phyloP scores from a whole-genome alignment of 92 coral and sea anemone genomes.

The Palythoa grandis region DNA sequence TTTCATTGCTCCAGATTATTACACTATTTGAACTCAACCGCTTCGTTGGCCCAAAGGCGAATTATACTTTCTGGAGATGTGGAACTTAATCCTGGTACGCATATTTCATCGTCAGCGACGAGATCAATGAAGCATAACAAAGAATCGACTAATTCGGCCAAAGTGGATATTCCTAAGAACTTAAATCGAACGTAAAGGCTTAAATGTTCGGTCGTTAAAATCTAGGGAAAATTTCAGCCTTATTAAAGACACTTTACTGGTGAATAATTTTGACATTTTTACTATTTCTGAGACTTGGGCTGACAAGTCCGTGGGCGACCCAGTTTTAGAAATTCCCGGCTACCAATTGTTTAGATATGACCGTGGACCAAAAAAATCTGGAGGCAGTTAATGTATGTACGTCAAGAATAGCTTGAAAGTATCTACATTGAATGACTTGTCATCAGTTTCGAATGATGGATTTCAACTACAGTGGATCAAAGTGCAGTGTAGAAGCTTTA shows the following conservation, averaged over 20 bases:
- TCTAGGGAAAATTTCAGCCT: too few relatives aligned
- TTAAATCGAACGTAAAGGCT: too few relatives aligned
- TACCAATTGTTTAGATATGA: constrained; percentile 52
- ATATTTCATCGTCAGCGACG: neutral
- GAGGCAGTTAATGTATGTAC: constrained; percentile 51
- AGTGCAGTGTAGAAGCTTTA: too few relatives aligned
- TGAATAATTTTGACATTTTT: too few relatives aligned
- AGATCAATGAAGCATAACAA: too few relatives aligned
- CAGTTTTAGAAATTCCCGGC: constrained; percentile 52
- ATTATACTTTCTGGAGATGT: neutral
- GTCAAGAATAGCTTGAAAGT: constrained; percentile 32
- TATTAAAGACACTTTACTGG: too few relatives aligned
- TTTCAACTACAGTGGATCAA: constrained; percentile 30
- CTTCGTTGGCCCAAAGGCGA: neutral
- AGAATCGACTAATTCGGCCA: neutral
- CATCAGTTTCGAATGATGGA: constrained; percentile 22
- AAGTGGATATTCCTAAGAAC: too few relatives aligned
- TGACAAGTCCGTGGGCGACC: constrained; percentile 43
- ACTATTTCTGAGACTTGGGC: neutral
- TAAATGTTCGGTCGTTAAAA: too few relatives aligned
- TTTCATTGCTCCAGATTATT: neutral
- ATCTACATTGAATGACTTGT: constrained; percentile 24
- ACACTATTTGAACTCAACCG: neutral
- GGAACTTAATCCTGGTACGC: neutral
- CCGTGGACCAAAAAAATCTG: constrained; percentile 46